Base-by-base conservation (phyloP, 2,888 invertebrate species). In the Diogma glabrata region DNA sequence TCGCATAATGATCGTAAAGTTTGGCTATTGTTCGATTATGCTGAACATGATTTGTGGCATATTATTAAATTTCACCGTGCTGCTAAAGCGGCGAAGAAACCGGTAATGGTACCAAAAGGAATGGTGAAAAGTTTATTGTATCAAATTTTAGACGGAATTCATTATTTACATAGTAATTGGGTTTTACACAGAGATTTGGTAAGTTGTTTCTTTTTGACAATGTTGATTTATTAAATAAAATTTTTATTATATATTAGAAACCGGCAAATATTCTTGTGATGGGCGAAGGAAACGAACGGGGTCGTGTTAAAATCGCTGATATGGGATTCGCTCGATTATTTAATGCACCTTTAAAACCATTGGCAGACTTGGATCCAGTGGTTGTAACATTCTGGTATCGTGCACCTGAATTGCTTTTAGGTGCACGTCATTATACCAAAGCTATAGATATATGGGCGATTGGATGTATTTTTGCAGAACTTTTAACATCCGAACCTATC, bases 321-420 rank as follows among this genome's bases (percentile, higher is more conserved):
- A 96, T 99, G 95, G 99, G 99, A 1, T 99, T 99, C 74, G 97
- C 99, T 1, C 76, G 99, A 55, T 75, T 99, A 48, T 99, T 99
- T 66, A 96, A 97, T 75, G 93, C 95, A 3, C 99, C 99, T 0
- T 71, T 99, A 51, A 97, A 97, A 70, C 96, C 97, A 0, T 72
- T 99, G 33, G 97, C 97, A 9, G 97, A 99, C 72, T 75, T 99
- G 58, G 99, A 99, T 75, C 99, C 99, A 5, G 99, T 99, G 3
- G 99, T 99, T 40, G 99, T 99, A 3, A 99, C 99, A 57, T 99
- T 99, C 73, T 99, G 99, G 96, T 99, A 99, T 70, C 78, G 99
- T 64, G 99, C 99, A 2, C 97, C 97, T 0, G 99, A 99, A 70
- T 69, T 96, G 52, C 71, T 96, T 47, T 75, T 96, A 20, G 96